Conservation (phyloP, 2,113 vertebrate species). For the Zeus faber region DNA sequence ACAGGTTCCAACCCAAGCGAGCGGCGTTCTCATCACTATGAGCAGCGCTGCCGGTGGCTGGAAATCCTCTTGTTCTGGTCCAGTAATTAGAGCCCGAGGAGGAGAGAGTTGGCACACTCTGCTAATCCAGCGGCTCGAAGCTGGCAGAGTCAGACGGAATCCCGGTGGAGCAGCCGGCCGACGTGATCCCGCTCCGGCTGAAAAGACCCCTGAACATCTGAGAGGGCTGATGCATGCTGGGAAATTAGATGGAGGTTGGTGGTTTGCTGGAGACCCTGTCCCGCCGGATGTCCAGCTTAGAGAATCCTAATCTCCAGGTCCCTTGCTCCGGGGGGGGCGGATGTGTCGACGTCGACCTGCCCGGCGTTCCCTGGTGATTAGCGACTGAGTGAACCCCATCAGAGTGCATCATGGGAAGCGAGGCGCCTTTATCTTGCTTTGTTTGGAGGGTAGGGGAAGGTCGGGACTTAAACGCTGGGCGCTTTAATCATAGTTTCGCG, state of each 20-base stretch:
- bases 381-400: background rate
- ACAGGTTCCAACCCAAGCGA: too few species aligned
- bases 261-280: slow-evolving; percentile 32
- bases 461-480: slow-evolving; percentile 18
- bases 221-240: slow-evolving; percentile 58
- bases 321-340: too few species aligned
- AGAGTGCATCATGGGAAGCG: background rate
- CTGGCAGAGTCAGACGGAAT: slow-evolving; percentile 43
- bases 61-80: slow-evolving; percentile 55
- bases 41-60: too few species aligned
- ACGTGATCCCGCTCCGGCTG: slow-evolving; percentile 42
- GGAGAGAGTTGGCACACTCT: slow-evolving; percentile 45
- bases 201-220: slow-evolving; percentile 43
- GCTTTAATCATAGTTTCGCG: slow-evolving; percentile 46
- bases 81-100: slow-evolving; percentile 62
- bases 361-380: background rate
- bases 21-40: too few species aligned
- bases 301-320: slow-evolving; percentile 8
- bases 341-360: slow-evolving; percentile 1
- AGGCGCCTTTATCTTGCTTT: slow-evolving; percentile 32
- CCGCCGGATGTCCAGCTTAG: slow-evolving; percentile 13
- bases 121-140: slow-evolving; percentile 51
- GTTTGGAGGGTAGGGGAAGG: slow-evolving; percentile 16
- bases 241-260: slow-evolving; percentile 67
- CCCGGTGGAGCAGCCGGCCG: slow-evolving; percentile 58